phyloP scores from a whole-genome alignment of 1,140 invertebrate species.

The Eueides isabella region DNA sequence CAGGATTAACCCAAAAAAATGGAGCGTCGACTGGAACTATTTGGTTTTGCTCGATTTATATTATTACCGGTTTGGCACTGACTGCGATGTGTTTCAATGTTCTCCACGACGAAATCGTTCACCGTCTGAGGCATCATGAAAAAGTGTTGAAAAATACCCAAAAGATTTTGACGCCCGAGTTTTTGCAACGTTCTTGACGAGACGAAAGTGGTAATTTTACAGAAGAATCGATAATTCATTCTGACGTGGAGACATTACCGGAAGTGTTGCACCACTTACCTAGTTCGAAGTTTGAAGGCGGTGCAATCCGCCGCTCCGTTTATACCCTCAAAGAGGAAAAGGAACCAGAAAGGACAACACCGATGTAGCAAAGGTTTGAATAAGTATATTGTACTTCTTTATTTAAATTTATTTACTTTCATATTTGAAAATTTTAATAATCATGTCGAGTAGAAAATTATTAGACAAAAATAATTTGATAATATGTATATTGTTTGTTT shows the following conservation, averaged over 20 bases:
- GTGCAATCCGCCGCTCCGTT: slow-evolving; percentile 64
- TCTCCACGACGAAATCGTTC: slow-evolving; percentile 95
- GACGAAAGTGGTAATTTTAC: slow-evolving; percentile 75
- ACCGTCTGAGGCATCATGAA: slow-evolving; percentile 87
- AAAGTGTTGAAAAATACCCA: slow-evolving; percentile 71
- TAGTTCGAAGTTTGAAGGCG: slow-evolving; percentile 57
- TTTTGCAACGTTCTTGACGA: slow-evolving; percentile 73
- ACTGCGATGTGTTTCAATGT: slow-evolving; percentile 99
- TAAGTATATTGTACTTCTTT: slow-evolving; percentile 14
- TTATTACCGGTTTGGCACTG: slow-evolving; percentile 96
- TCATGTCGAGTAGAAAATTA: slow-evolving; percentile 24
- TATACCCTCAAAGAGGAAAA: slow-evolving; percentile 69
- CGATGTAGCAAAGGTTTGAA: slow-evolving; percentile 51
- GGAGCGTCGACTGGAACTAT: slow-evolving; percentile 84
- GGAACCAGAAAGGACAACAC: slow-evolving; percentile 63
- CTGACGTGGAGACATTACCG: slow-evolving; percentile 69
- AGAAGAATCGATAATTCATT: slow-evolving; percentile 72
- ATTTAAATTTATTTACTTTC: slow-evolving; percentile 21
- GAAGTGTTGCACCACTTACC: slow-evolving; percentile 73
- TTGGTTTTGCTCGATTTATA: slow-evolving; percentile 97
- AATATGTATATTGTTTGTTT: slow-evolving; percentile 30
- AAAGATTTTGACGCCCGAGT: slow-evolving; percentile 72
- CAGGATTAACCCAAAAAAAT: slow-evolving; percentile 87
- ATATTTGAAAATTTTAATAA: slow-evolving; percentile 20
- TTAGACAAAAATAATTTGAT: slow-evolving; percentile 26